These are phyloP conservation scores for Xiphophorus birchmanni DNA, from an alignment of 2,797 vertebrate genomes.

Conservation along the genomic window DNA sequence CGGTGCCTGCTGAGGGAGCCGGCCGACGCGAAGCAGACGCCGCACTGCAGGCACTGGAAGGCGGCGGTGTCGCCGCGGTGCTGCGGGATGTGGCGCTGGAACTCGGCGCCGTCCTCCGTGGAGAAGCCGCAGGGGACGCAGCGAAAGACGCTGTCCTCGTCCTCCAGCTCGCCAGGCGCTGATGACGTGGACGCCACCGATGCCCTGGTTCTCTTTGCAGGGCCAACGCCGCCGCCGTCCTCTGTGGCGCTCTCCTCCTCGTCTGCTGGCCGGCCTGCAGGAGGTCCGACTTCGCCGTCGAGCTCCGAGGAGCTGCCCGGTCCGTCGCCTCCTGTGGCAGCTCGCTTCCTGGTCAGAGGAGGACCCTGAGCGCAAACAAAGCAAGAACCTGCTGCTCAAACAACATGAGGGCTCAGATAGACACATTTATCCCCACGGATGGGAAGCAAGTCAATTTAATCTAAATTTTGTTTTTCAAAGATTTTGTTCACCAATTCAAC, in stretches of 20 bases:
- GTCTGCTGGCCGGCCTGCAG: conserved; percentile 44
- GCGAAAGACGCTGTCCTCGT: conserved; percentile 78
- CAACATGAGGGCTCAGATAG: background rate
- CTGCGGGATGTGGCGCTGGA: conserved; percentile 86
- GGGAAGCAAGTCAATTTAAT: too few relatives aligned
- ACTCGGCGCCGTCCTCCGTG: conserved; percentile 81
- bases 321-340: conserved; percentile 70
- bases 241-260: conserved; percentile 66
- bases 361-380: conserved; percentile 31
- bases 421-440: background rate
- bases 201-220: conserved; percentile 76
- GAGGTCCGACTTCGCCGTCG: conserved; percentile 67
- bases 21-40: conserved; percentile 92
- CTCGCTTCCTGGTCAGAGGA: conserved; percentile 77
- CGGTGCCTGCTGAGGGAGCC: conserved; percentile 91
- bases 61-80: conserved; percentile 87
- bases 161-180: conserved; percentile 64
- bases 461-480: too few relatives aligned
- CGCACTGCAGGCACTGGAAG: conserved; percentile 91
- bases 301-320: conserved; percentile 79
- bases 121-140: conserved; percentile 87
- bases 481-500: too few relatives aligned
- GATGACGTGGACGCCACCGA: conserved; percentile 35
- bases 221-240: conserved; percentile 41
- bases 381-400: background rate